Evolutionary conservation across 2,113 vertebrate genomes (phyloP).

Genomic region (Litocranius walleri): DNA sequence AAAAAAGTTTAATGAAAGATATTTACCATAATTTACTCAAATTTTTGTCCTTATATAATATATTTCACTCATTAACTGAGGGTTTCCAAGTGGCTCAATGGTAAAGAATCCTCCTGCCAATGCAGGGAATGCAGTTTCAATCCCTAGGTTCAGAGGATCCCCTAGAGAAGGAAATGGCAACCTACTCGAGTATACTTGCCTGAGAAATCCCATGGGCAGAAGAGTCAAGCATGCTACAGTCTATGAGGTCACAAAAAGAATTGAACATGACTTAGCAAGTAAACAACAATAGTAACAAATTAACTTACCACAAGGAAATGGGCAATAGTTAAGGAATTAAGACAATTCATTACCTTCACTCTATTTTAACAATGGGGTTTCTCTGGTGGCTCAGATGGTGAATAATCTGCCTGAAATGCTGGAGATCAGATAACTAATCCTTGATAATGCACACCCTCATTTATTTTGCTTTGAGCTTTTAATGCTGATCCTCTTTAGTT

Average conservation of each 20-base stretch:
- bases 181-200: background rate
- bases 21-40: background rate
- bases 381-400: background rate
- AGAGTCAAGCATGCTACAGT: background rate
- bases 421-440: background rate
- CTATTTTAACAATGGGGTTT: background rate
- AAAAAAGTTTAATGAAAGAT: background rate
- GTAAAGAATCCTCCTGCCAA: background rate
- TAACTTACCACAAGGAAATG: background rate
- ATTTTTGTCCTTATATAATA: background rate
- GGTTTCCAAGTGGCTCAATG: background rate
- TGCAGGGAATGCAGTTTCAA: background rate
- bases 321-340: background rate
- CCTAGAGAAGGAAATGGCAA: background rate
- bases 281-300: background rate
- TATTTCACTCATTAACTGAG: background rate
- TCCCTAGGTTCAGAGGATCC: background rate
- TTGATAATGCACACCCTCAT: background rate
- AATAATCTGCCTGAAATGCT: background rate
- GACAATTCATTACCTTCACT: background rate
- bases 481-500: background rate
- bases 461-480: background rate
- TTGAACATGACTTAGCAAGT: background rate
- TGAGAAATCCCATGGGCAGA: background rate
- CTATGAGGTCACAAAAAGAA: background rate